Evolutionary conservation across 2,888 invertebrate genomes (phyloP).

Genomic region (Calameuta pallipes): DNA sequence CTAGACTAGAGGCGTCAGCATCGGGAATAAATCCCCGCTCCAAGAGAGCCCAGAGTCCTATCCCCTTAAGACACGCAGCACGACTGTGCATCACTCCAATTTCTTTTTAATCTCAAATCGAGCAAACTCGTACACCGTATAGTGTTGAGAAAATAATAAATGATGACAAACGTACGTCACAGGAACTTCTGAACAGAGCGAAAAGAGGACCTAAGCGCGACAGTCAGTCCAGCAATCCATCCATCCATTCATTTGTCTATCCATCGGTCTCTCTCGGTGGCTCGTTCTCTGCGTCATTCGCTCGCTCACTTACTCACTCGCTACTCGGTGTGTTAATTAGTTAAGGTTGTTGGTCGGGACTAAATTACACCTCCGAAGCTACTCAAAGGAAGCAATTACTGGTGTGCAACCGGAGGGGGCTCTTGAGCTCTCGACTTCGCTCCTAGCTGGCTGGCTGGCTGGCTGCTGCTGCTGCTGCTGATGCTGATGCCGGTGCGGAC

Average conservation of each 20-base stretch:
- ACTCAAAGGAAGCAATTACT: slow-evolving; percentile 69
- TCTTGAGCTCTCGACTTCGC: slow-evolving; percentile 32
- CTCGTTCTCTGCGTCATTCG: slow-evolving; percentile 52
- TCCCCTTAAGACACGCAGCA: not conserved
- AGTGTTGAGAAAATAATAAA: not conserved
- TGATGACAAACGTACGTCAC: not conserved
- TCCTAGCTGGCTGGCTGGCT: slow-evolving; percentile 30
- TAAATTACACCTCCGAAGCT: slow-evolving; percentile 68
- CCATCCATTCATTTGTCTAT: slow-evolving; percentile 37
- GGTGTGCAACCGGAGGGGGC: slow-evolving; percentile 57
- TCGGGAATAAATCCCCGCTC: not conserved
- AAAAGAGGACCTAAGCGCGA: not conserved
- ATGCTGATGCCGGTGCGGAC: slow-evolving; percentile 30
- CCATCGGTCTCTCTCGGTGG: slow-evolving; percentile 33
- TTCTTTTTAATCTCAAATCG: not conserved
- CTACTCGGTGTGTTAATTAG: slow-evolving; percentile 67
- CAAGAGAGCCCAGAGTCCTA: too few species aligned
- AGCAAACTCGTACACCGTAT: not conserved
- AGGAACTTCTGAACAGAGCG: not conserved
- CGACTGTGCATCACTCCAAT: not conserved
- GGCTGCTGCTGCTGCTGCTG: not conserved
- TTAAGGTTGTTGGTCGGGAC: slow-evolving; percentile 68
- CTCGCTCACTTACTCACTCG: slow-evolving; percentile 58
- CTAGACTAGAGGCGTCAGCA: not conserved
- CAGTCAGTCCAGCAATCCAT: not conserved